phyloP scores from a whole-genome alignment of 2,113 vertebrate genomes.

The Drymodes brunneopygia region DNA sequence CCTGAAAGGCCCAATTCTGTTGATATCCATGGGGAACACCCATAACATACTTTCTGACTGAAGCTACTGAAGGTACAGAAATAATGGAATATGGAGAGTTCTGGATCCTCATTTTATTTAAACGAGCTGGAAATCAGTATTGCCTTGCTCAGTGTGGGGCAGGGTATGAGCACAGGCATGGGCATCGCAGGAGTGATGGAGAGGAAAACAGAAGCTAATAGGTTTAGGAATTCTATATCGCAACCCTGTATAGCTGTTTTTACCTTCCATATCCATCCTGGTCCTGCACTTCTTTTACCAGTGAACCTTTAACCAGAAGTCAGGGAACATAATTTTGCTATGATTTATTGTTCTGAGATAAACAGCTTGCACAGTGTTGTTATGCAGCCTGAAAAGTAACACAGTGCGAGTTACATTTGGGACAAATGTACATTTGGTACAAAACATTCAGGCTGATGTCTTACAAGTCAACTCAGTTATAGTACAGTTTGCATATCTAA shows the following conservation, averaged over 20 bases:
- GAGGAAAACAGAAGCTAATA: neutral
- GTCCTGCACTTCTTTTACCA: neutral
- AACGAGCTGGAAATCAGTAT: neutral
- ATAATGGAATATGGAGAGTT: neutral
- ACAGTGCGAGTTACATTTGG: neutral
- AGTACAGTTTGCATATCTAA: neutral
- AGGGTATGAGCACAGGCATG: neutral
- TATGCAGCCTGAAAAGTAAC: neutral
- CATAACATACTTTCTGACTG: neutral
- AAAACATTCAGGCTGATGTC: neutral
- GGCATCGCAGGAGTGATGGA: neutral
- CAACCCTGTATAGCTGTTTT: rapidly evolving
- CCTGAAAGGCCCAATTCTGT: neutral
- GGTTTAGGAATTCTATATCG: neutral
- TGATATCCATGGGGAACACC: neutral
- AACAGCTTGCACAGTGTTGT: neutral
- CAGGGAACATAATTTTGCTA: neutral
- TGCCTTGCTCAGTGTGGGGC: neutral
- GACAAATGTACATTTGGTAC: neutral
- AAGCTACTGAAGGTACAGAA: neutral
- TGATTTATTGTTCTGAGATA: neutral
- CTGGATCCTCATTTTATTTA: neutral
- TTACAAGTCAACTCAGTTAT: neutral
- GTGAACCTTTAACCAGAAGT: neutral
- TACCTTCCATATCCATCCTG: neutral